phyloP scores from a whole-genome alignment of 2,888 invertebrate species.

The Eledona agricola region DNA sequence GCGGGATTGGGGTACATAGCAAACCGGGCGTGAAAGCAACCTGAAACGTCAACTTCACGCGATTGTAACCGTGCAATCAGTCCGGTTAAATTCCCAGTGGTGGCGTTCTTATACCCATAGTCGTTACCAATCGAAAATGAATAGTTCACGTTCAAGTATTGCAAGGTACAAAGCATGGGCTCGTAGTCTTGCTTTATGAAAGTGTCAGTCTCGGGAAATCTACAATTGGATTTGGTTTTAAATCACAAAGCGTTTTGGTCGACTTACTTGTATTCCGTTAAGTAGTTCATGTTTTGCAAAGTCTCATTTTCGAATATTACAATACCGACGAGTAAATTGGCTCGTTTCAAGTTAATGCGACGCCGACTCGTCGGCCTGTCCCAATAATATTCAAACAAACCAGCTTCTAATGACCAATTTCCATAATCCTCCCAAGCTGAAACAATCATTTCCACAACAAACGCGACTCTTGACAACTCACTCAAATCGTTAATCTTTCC shows the following conservation, averaged over 20 bases:
- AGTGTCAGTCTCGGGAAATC: constrained; percentile 36
- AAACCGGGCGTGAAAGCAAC: no score
- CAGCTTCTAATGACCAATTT: constrained; percentile 16
- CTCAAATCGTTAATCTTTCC: constrained; percentile 14
- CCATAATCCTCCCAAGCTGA: constrained; percentile 24
- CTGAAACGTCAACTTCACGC: constrained; percentile 32
- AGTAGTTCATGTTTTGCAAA: constrained; percentile 10
- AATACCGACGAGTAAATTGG: constrained; percentile 17
- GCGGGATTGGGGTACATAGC: no score
- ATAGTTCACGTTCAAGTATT: constrained; percentile 43
- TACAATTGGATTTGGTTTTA: constrained; percentile 7
- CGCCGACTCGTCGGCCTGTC: constrained; percentile 3
- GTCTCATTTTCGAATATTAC: constrained; percentile 21
- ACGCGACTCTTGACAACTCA: constrained; percentile 7
- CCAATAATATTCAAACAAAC: constrained; percentile 10
- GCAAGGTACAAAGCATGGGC: constrained; percentile 34
- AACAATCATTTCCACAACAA: constrained; percentile 10
- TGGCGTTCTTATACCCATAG: constrained; percentile 45
- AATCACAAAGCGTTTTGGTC: constrained; percentile 1
- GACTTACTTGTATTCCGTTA: constrained; percentile 17
- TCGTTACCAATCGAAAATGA: constrained; percentile 26
- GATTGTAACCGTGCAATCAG: constrained; percentile 39
- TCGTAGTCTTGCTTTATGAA: constrained; percentile 43
- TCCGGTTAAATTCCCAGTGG: constrained; percentile 43
- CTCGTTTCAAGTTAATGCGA: constrained; percentile 16